Evolutionary conservation across 2,113 vertebrate genomes (phyloP).

Genomic region (Galemys pyrenaicus): DNA sequence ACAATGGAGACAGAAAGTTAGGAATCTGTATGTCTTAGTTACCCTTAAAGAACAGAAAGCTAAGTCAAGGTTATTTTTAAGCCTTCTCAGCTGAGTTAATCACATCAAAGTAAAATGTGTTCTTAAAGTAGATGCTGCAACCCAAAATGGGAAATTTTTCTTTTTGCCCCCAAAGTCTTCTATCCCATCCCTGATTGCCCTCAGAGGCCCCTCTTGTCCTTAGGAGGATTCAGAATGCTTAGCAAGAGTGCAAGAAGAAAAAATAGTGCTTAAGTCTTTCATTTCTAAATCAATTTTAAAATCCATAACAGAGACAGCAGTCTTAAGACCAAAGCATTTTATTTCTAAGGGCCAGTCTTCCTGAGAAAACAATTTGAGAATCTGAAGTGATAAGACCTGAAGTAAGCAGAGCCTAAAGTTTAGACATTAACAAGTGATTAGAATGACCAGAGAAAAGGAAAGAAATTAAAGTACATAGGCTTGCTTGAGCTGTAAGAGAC

Average conservation of each 20-base stretch:
- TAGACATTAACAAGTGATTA: not conserved
- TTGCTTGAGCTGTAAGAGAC: not conserved
- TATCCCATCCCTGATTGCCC: not conserved
- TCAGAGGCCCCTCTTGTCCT: not conserved
- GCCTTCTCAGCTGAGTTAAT: not conserved
- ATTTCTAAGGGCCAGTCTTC: not conserved
- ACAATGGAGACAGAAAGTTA: not conserved
- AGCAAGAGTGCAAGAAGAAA: not conserved
- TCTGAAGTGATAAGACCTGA: not conserved
- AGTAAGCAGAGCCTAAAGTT: not conserved
- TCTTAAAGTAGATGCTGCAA: not conserved
- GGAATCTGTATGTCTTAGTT: not conserved
- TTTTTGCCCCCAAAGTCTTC: not conserved
- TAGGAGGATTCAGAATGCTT: not conserved
- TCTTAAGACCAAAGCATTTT: constrained; percentile 18
- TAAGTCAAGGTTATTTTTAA: constrained; percentile 1
- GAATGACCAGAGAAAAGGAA: not conserved
- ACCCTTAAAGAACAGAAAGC: not conserved
- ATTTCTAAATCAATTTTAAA: constrained; percentile 11
- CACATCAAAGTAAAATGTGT: not conserved
- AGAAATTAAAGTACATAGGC: not conserved
- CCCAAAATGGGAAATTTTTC: not conserved
- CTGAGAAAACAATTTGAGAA: not conserved
- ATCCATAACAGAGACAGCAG: not conserved
- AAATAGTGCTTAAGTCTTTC: not conserved